Percentiles rank a stretch among this genome's conserved stretches.
Conservation (phyloP, 2,797 vertebrate species). For the Aldrovandia affinis region DNA sequence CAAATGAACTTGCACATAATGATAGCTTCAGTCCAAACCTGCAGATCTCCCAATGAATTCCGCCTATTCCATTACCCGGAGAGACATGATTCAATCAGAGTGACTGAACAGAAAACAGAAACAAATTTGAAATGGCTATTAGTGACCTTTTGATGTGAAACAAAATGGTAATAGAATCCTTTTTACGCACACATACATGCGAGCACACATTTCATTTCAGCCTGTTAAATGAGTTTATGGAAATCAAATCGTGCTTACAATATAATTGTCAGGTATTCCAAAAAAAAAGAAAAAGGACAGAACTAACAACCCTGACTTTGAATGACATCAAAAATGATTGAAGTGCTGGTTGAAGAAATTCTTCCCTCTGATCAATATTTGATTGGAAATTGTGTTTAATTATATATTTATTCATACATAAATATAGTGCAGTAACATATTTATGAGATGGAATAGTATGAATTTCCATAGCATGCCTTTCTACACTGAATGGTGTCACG, state of each 20-base stretch:
- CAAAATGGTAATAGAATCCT: neutral
- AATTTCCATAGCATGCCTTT: neutral
- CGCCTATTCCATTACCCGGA: neutral
- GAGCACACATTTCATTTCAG: neutral
- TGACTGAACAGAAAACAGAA: neutral
- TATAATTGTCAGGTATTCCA: neutral
- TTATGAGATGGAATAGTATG: neutral
- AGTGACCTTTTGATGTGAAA: neutral
- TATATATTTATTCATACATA: neutral
- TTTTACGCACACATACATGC: neutral
- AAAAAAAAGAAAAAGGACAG: neutral
- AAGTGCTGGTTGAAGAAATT: neutral
- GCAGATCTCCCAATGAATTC: neutral
- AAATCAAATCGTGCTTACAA: neutral
- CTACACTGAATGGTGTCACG: neutral
- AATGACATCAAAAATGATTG: neutral
- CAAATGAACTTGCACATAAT: neutral
- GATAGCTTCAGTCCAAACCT: neutral
- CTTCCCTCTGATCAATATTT: neutral
- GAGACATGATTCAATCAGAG: neutral
- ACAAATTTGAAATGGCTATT: neutral
- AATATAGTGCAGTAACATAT: neutral
- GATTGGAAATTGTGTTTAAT: neutral
- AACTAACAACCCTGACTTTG: neutral
- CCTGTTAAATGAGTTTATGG: neutral